These are phyloP conservation scores for Agapostemon virescens DNA, from an alignment of 2,888 invertebrate genomes.

Conservation along the genomic window DNA sequence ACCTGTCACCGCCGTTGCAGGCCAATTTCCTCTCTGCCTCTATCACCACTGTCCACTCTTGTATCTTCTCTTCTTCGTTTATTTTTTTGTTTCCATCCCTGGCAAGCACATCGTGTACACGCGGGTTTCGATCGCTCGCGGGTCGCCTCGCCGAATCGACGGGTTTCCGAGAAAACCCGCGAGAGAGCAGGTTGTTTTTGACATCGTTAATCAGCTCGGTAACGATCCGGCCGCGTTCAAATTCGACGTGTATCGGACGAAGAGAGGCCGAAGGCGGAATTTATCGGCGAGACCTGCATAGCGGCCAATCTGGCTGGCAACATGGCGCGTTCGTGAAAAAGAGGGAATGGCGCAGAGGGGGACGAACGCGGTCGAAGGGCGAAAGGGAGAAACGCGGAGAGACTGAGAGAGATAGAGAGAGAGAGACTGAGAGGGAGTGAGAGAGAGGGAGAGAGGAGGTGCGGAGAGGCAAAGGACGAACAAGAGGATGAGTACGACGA, in stretches of 20 bases:
- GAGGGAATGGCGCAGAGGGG: constrained; percentile 52
- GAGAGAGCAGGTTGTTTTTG: constrained; percentile 49
- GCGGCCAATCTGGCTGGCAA: constrained; percentile 69
- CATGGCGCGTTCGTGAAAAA: constrained; percentile 69
- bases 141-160: neutral
- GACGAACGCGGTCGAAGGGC: constrained; percentile 24
- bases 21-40: neutral
- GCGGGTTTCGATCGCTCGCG: constrained; percentile 11
- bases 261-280: constrained; percentile 63
- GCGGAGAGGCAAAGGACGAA: neutral
- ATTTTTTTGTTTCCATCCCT: too few species aligned
- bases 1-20: neutral
- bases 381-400: constrained; percentile 4
- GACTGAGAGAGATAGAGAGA: neutral
- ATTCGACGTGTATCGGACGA: constrained; percentile 68
- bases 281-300: constrained; percentile 66
- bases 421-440: constrained; percentile 1
- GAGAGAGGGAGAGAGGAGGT: neutral
- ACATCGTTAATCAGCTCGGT: constrained; percentile 64
- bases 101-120: neutral
- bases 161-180: constrained; percentile 39
- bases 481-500: constrained; percentile 10
- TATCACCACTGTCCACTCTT: neutral
- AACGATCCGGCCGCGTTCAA: constrained; percentile 66
- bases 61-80: neutral